These are phyloP conservation scores for Sparidentex hasta DNA, from an alignment of 2,797 vertebrate species.

Conservation along the genomic window DNA sequence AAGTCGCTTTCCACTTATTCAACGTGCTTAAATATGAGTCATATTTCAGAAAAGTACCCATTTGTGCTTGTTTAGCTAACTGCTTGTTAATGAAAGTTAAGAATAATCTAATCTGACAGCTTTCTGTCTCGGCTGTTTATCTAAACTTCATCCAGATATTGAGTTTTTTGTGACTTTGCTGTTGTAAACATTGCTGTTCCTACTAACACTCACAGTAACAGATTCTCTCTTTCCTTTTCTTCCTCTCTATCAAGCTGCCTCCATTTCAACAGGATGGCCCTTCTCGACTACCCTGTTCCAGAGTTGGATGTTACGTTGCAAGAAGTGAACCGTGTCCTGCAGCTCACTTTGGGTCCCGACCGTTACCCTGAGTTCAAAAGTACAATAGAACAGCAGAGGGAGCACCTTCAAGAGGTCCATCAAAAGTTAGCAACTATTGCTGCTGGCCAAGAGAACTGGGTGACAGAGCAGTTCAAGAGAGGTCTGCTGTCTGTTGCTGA, in stretches of 20 bases:
- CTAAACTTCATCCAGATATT: too few species aligned
- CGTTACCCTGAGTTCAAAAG: conserved; percentile 80
- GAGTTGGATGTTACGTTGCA: conserved; percentile 82
- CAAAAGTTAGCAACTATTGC: conserved; percentile 52
- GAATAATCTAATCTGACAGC: too few species aligned
- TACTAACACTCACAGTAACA: too few species aligned
- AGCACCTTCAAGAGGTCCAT: conserved; percentile 76
- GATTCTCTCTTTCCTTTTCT: not conserved
- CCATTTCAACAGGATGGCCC: conserved; percentile 78
- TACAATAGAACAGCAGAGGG: conserved; percentile 77
- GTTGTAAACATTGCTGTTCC: too few species aligned
- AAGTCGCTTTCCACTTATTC: too few species aligned
- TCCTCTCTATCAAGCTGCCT: conserved; percentile 19
- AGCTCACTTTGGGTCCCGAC: conserved; percentile 83
- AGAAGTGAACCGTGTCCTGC: conserved; percentile 85
- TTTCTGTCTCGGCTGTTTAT: too few species aligned
- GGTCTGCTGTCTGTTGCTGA: conserved; percentile 79
- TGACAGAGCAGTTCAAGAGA: conserved; percentile 85
- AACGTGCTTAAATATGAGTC: too few species aligned
- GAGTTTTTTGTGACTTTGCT: too few species aligned
- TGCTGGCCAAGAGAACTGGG: conserved; percentile 85
- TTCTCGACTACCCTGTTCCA: conserved; percentile 85
- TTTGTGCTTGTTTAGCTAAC: too few species aligned
- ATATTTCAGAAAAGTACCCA: too few species aligned
- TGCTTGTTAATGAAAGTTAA: too few species aligned